Conservation (phyloP, 2,797 vertebrate genomes). For the Eremophila alpestris region DNA sequence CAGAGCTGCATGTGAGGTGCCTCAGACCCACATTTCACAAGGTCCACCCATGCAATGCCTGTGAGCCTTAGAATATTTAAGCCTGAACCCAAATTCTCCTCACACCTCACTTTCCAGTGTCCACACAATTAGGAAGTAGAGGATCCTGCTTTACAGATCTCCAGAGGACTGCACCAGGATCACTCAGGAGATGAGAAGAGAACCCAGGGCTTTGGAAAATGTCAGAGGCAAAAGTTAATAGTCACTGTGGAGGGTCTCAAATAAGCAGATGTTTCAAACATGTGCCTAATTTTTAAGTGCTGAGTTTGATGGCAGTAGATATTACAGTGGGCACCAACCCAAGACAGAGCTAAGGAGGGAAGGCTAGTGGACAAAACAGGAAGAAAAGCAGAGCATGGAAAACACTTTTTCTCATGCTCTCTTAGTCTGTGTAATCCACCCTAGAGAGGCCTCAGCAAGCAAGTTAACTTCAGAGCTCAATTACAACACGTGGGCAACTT, state of each 20-base stretch:
- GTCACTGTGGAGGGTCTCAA: constrained; percentile 15
- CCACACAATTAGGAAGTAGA: background rate
- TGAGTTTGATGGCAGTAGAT: background rate
- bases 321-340: background rate
- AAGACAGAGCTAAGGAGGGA: background rate
- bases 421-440: background rate
- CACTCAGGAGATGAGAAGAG: background rate
- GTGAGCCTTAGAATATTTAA: background rate
- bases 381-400: background rate
- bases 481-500: constrained; percentile 2
- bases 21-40: background rate
- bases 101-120: background rate
- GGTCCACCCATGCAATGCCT: fast-evolving
- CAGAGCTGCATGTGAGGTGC: background rate
- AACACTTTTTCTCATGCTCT: background rate
- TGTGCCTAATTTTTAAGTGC: background rate
- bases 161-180: background rate
- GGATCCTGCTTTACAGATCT: background rate
- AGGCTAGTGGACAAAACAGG: background rate
- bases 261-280: constrained; percentile 30
- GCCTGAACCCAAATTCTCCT: background rate
- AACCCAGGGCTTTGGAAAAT: background rate
- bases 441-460: constrained; percentile 1
- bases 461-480: constrained; percentile 1
- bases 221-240: background rate